These are phyloP conservation scores for Forbesichthys papilliferus DNA, from an alignment of 2,113 vertebrate genomes.

Conservation along the genomic window DNA sequence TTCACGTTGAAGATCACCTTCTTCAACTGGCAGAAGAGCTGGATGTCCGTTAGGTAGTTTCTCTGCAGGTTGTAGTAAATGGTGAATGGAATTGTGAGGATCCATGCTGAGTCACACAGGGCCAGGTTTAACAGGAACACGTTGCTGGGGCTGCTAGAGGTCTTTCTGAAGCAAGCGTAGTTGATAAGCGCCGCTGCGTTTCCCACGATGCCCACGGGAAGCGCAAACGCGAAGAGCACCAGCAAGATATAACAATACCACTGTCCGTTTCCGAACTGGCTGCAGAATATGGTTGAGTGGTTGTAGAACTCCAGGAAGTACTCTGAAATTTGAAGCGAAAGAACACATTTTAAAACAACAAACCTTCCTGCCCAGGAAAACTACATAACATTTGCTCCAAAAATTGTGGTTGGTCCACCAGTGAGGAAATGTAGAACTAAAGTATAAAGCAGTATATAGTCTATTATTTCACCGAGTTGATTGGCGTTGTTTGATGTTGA, in stretches of 20 bases:
- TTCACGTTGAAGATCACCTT: constrained; percentile 78
- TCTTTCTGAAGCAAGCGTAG: constrained; percentile 68
- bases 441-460: too few relatives aligned
- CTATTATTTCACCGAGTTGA: too few relatives aligned
- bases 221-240: constrained; percentile 62
- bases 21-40: constrained; percentile 72
- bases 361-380: too few relatives aligned
- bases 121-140: constrained; percentile 80
- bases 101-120: constrained; percentile 80
- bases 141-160: constrained; percentile 63
- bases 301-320: constrained; percentile 36
- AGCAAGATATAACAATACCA: constrained; percentile 80
- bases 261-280: constrained; percentile 45
- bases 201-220: constrained; percentile 77
- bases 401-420: not conserved
- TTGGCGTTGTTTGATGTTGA: too few relatives aligned
- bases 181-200: constrained; percentile 72
- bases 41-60: constrained; percentile 27
- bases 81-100: constrained; percentile 75
- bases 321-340: constrained; percentile 30
- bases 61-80: constrained; percentile 70
- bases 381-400: not conserved
- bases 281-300: constrained; percentile 65
- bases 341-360: constrained; percentile 1
- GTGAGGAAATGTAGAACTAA: too few relatives aligned